Evolutionary conservation across 2,888 invertebrate species (phyloP).

Genomic region (Cheilosia scutellata): DNA sequence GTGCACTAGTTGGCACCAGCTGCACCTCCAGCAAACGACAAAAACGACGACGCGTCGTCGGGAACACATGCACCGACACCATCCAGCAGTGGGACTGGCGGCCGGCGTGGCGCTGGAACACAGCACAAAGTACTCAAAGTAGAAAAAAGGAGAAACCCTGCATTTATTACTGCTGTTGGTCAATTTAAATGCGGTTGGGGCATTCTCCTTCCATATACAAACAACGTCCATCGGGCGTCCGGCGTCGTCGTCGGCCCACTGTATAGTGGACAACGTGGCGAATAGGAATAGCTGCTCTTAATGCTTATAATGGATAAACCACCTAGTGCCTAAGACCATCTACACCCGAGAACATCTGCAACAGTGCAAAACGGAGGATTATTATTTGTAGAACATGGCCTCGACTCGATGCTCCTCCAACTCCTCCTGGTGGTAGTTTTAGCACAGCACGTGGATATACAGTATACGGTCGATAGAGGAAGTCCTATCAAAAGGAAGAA

Average conservation of each 20-base stretch:
- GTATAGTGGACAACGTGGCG: slow-evolving; percentile 54
- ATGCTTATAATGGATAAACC: slow-evolving; percentile 70
- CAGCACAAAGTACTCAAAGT: slow-evolving; percentile 39
- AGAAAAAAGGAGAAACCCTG: slow-evolving; percentile 47
- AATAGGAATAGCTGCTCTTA: slow-evolving; percentile 63
- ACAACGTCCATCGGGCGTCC: not conserved
- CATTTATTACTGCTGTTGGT: slow-evolving; percentile 74
- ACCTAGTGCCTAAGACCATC: slow-evolving; percentile 60
- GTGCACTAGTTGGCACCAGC: slow-evolving; percentile 32
- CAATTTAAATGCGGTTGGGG: slow-evolving; percentile 73
- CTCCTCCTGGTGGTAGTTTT: not conserved
- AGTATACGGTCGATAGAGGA: slow-evolving; percentile 45
- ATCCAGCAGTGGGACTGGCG: not conserved
- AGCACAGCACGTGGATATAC: not conserved
- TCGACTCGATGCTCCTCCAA: not conserved
- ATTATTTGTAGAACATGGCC: slow-evolving; percentile 73
- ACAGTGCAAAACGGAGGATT: slow-evolving; percentile 74
- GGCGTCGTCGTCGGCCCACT: slow-evolving; percentile 11
- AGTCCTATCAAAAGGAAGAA: slow-evolving; percentile 61
- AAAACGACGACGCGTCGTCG: slow-evolving; percentile 25
- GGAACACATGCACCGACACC: slow-evolving; percentile 11
- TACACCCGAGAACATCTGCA: slow-evolving; percentile 72
- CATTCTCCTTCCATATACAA: slow-evolving; percentile 28
- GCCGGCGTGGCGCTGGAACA: too few relatives aligned
- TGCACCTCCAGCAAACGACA: slow-evolving; percentile 28